Percentiles rank a stretch among this genome's conserved stretches.
These are phyloP conservation scores for Brachystomella parvula DNA, from an alignment of 1,140 invertebrate species.

Conservation along the genomic window DNA sequence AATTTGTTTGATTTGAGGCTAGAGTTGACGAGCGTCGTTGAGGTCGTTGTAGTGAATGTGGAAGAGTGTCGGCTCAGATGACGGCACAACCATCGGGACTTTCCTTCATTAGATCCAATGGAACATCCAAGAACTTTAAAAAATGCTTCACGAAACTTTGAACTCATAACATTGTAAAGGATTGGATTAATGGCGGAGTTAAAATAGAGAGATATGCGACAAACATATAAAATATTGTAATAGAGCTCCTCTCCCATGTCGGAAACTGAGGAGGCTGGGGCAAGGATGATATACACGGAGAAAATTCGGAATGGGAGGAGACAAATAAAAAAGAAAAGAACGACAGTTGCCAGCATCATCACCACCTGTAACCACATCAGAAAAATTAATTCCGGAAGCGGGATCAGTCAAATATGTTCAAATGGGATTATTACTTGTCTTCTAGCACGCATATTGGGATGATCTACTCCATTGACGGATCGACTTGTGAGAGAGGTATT, in stretches of 20 bases:
- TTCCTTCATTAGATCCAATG: conserved; percentile 16
- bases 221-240: conserved; percentile 77
- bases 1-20: conserved; percentile 27
- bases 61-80: conserved; percentile 40
- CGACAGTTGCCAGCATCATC: conserved; percentile 79
- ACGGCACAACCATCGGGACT: conserved; percentile 36
- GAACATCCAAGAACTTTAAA: conserved; percentile 43
- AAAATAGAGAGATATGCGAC: conserved; percentile 74
- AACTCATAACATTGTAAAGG: conserved; percentile 83
- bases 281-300: conserved; percentile 73
- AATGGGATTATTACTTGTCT: conserved; percentile 38
- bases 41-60: conserved; percentile 38
- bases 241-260: conserved; percentile 66
- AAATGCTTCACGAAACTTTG: conserved; percentile 79
- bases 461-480: conserved; percentile 26
- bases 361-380: conserved; percentile 56
- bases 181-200: conserved; percentile 86
- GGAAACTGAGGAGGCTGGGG: conserved; percentile 55
- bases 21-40: conserved; percentile 34
- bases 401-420: no score
- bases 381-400: conserved; percentile 8
- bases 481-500: conserved; percentile 24
- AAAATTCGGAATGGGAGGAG: conserved; percentile 76
- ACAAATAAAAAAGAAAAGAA: conserved; percentile 83
- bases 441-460: conserved; percentile 39